Percentiles rank a stretch among this genome's conserved stretches.
Conservation (phyloP, 2,113 vertebrate genomes). For the Anthoscopus minutus region DNA sequence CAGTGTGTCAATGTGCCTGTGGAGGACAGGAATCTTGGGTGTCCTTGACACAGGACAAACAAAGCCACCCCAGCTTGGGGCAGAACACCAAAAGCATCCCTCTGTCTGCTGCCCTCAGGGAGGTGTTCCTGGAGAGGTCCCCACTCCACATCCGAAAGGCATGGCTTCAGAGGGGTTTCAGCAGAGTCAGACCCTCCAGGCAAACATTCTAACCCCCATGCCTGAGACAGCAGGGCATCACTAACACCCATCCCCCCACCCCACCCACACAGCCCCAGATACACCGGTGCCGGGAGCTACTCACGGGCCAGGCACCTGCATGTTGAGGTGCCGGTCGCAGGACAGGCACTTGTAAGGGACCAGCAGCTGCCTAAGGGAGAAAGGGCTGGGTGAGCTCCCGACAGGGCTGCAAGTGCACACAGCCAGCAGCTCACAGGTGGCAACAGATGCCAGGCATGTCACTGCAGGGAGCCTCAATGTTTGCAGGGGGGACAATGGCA, state of each 20-base stretch:
- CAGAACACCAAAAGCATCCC: neutral
- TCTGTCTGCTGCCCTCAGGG: neutral
- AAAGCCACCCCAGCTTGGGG: neutral
- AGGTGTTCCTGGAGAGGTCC: neutral
- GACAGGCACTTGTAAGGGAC: neutral
- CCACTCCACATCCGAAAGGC: too few species aligned
- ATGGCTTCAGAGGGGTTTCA: neutral
- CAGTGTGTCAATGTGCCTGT: neutral
- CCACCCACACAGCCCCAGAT: fast-evolving
- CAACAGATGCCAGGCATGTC: fast-evolving
- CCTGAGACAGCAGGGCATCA: neutral
- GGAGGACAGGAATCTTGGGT: neutral
- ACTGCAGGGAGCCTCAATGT: neutral
- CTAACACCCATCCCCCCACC: fast-evolving
- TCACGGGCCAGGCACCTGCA: constrained; percentile 75
- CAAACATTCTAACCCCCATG: neutral
- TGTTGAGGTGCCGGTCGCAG: constrained; percentile 58
- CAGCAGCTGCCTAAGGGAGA: neutral
- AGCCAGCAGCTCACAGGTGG: neutral
- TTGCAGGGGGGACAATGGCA: neutral
- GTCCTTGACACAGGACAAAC: neutral
- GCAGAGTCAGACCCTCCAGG: neutral
- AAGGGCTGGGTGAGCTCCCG: neutral
- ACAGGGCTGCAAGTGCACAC: neutral
- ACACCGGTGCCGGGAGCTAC: neutral